Evolutionary conservation across 2,888 invertebrate species (phyloP).

Genomic region (Rhorus exstirpatorius): DNA sequence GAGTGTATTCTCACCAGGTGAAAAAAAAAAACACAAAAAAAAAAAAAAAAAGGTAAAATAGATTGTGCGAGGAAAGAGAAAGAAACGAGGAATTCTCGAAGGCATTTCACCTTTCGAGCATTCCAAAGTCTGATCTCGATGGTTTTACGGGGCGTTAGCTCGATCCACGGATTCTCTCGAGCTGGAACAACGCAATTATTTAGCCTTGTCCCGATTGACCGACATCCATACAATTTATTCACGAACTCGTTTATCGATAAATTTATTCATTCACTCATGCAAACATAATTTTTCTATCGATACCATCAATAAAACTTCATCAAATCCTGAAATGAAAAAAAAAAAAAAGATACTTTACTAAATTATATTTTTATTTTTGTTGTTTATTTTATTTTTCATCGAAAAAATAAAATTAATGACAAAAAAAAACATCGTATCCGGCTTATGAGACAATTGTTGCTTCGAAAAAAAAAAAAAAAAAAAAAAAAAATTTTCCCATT

Average conservation of each 20-base stretch:
- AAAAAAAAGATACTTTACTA: no score
- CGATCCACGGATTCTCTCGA: conserved; percentile 52
- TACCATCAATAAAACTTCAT: no score
- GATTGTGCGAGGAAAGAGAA: background rate
- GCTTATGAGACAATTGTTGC: no score
- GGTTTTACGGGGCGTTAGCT: conserved; percentile 55
- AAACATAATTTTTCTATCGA: no score
- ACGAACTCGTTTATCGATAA: conserved; percentile 27
- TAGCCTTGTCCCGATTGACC: conserved; percentile 66
- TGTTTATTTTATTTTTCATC: background rate
- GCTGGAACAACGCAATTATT: conserved; percentile 59
- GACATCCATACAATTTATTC: conserved; percentile 45
- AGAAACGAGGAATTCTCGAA: conserved; percentile 34
- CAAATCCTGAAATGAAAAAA: no score
- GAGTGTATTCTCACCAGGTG: conserved; percentile 63
- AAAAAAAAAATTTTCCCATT: no score
- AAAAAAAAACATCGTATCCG: no score
- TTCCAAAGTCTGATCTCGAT: conserved; percentile 51
- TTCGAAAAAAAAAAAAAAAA: background rate
- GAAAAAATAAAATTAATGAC: background rate
- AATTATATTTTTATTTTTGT: no score
- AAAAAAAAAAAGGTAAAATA: background rate
- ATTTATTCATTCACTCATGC: no score
- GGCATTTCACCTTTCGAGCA: conserved; percentile 50
- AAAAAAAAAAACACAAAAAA: background rate